A percentile compares a stretch with the other conserved stretches of the same genome.
phyloP scores from a whole-genome alignment of 30 jellyfish, hydroid and myxozoan genomes.

The Cassiopea xamachana region DNA sequence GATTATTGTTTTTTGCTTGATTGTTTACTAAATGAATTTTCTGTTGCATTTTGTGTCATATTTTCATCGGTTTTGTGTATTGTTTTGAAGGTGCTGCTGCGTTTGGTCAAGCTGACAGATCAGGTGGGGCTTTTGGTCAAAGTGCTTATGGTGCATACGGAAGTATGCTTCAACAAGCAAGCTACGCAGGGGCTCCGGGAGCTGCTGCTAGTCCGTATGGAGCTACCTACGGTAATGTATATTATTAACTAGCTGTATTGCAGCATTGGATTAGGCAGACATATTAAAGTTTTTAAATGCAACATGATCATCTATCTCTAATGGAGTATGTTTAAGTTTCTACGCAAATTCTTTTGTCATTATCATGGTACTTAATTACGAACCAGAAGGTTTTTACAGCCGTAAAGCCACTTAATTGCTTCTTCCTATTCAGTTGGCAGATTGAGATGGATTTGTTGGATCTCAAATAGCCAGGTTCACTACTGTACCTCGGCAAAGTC shows the following conservation, averaged over 20 bases:
- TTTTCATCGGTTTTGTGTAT: not conserved
- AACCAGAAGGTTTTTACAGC: too few relatives aligned
- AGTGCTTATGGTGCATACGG: conserved; percentile 70
- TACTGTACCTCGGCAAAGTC: too few relatives aligned
- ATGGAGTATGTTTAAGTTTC: not conserved
- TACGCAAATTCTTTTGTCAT: not conserved
- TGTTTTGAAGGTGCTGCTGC: conserved; percentile 12
- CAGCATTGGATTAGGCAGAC: too few relatives aligned
- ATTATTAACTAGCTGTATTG: too few relatives aligned
- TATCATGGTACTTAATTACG: too few relatives aligned
- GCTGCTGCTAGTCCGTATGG: conserved; percentile 77
- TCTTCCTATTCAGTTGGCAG: too few relatives aligned
- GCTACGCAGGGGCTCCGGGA: conserved; percentile 83
- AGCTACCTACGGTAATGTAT: conserved; percentile 62
- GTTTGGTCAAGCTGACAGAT: conserved; percentile 55
- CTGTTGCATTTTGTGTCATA: not conserved
- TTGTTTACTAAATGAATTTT: too few relatives aligned
- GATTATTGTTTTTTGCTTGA: not conserved
- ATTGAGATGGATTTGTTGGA: too few relatives aligned
- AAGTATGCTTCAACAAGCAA: conserved; percentile 75
- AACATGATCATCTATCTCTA: not conserved
- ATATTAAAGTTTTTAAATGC: not conserved
- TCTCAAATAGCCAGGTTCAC: too few relatives aligned
- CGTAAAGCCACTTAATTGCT: too few relatives aligned
- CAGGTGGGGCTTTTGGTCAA: conserved; percentile 44